Evolutionary conservation across 1,140 invertebrate genomes (phyloP).

Genomic region (Tetragnatha versicolor): DNA sequence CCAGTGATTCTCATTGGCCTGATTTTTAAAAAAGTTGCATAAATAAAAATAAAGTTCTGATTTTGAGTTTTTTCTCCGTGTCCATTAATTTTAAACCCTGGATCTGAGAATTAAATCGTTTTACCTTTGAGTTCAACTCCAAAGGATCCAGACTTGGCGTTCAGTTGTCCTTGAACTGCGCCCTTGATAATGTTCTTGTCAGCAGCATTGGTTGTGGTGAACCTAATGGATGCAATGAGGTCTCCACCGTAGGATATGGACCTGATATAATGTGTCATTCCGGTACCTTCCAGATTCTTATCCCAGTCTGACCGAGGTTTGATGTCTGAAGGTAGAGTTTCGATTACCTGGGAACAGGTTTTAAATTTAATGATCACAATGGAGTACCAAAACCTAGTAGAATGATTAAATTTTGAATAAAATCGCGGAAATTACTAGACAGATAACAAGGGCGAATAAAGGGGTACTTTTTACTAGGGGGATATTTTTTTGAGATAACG

Average conservation of each 20-base stretch:
- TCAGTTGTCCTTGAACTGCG: not conserved
- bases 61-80: too few species aligned
- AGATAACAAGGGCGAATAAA: too few species aligned
- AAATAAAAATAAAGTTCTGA: too few species aligned
- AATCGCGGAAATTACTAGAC: too few species aligned
- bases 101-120: not conserved
- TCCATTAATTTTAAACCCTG: too few species aligned
- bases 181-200: constrained; percentile 33
- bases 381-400: not conserved
- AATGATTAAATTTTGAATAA: not conserved
- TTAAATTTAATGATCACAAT: too few species aligned
- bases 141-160: constrained; percentile 18
- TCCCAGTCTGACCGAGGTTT: constrained; percentile 13
- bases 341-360: not conserved
- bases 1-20: too few species aligned
- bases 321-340: not conserved
- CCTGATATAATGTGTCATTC: constrained; percentile 19
- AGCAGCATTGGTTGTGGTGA: not conserved
- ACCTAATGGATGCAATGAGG: constrained; percentile 14
- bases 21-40: too few species aligned
- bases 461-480: too few species aligned
- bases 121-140: constrained; percentile 22
- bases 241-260: constrained; percentile 33
- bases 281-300: not conserved
- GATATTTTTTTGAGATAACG: too few species aligned